These are phyloP conservation scores for Xiphorhynchus erythropygius DNA, from an alignment of 2,797 vertebrate species.

Conservation along the genomic window DNA sequence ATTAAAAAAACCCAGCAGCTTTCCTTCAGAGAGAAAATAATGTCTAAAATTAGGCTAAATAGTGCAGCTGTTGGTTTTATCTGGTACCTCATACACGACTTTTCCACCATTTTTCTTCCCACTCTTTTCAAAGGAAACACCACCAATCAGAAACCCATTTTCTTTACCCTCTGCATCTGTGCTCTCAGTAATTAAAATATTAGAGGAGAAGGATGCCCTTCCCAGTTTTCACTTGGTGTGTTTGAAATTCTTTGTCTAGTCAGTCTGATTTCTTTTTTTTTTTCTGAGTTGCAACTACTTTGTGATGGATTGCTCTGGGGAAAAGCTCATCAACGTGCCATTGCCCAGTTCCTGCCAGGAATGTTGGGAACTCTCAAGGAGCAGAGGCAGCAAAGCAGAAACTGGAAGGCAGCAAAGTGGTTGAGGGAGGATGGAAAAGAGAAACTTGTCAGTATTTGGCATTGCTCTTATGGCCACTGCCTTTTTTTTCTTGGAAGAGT, in stretches of 20 bases:
- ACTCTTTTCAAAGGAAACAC: not conserved
- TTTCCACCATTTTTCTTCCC: slow-evolving; percentile 3
- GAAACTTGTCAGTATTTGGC: not conserved
- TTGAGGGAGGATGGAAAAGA: not conserved
- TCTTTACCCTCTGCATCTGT: not conserved
- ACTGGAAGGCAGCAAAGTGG: not conserved
- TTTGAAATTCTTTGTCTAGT: slow-evolving; percentile 1
- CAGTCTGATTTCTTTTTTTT: not conserved
- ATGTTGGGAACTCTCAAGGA: slow-evolving; percentile 9
- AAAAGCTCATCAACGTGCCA: not conserved
- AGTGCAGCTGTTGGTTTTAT: not conserved
- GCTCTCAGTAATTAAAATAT: not conserved
- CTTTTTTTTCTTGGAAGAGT: not conserved
- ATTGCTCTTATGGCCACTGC: not conserved
- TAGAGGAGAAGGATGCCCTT: slow-evolving; percentile 15
- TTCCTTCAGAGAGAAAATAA: not conserved
- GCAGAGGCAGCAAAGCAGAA: slow-evolving; percentile 11
- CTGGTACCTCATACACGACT: not conserved
- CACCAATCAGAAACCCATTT: not conserved
- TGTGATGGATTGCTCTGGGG: slow-evolving; percentile 25
- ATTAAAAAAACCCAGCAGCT: not conserved
- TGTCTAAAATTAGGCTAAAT: not conserved
- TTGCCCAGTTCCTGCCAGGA: slow-evolving; percentile 24
- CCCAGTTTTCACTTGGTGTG: not conserved
- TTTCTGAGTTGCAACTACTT: not conserved